A percentile compares a stretch with the other conserved stretches of the same genome.
Evolutionary conservation across 2,888 invertebrate species (phyloP).

Genomic region (Eristalis arbustorum): DNA sequence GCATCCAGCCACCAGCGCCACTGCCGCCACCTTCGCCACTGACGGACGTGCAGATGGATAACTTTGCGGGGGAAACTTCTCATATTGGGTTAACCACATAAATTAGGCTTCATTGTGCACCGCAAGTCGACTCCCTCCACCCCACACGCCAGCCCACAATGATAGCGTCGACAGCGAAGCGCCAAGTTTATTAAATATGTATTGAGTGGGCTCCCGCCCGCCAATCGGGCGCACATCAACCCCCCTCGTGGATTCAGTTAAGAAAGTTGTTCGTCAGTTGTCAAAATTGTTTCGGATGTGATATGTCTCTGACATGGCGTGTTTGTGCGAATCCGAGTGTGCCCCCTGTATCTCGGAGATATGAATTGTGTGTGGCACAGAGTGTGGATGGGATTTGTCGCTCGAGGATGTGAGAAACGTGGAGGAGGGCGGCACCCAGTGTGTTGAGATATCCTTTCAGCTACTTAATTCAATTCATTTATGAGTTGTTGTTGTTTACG

Average conservation of each 20-base stretch:
- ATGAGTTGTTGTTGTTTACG: constrained; percentile 23
- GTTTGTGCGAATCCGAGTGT: not conserved
- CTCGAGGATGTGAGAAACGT: not conserved
- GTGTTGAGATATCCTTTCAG: constrained; percentile 29
- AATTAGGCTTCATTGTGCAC: constrained; percentile 66
- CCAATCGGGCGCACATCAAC: not conserved
- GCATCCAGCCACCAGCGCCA: not conserved
- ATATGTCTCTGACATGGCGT: constrained; percentile 37
- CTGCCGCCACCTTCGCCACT: not conserved
- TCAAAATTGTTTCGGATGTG: constrained; percentile 58
- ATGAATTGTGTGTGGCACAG: constrained; percentile 3
- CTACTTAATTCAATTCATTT: constrained; percentile 61
- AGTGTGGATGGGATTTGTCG: not conserved
- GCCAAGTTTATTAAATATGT: constrained; percentile 44
- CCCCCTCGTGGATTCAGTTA: constrained; percentile 11
- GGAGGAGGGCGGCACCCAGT: not conserved
- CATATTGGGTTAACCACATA: constrained; percentile 69
- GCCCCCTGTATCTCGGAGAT: constrained; percentile 1
- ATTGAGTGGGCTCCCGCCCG: constrained; percentile 5
- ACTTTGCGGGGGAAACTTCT: constrained; percentile 60
- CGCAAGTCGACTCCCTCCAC: constrained; percentile 60
- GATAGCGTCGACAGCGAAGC: constrained; percentile 28
- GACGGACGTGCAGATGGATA: constrained; percentile 22
- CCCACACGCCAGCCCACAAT: constrained; percentile 1
- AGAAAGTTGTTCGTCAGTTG: constrained; percentile 59